Evolutionary conservation across 2,797 vertebrate species (phyloP).

Genomic region (Dipus sagitta): DNA sequence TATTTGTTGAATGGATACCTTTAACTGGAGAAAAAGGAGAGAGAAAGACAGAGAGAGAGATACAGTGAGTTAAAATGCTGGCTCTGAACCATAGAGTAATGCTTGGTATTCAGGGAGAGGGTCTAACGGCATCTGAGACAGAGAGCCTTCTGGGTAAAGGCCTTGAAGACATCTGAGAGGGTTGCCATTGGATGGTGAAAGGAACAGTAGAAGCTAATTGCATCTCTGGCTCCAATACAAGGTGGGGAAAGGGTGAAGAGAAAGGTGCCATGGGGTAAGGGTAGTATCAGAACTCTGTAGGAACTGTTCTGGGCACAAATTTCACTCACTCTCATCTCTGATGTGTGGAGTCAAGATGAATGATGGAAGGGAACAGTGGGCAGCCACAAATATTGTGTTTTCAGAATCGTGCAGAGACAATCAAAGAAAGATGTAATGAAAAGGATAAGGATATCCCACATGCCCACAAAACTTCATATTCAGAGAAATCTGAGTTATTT

Average conservation of each 20-base stretch:
- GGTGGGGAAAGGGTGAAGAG: rapidly evolving
- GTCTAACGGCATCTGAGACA: neutral
- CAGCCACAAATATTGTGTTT: neutral
- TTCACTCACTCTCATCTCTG: neutral
- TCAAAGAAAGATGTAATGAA: neutral
- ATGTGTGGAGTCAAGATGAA: neutral
- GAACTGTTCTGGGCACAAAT: no score
- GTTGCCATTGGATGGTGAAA: rapidly evolving
- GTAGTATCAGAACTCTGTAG: rapidly evolving
- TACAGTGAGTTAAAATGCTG: neutral
- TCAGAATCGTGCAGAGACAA: neutral
- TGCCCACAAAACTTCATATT: no score
- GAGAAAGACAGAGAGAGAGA: no score
- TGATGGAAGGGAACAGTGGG: neutral
- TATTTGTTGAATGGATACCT: neutral
- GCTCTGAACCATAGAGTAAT: neutral
- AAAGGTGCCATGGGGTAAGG: no score
- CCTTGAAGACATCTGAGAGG: neutral
- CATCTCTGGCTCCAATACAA: neutral
- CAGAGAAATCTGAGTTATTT: no score
- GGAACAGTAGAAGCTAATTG: no score
- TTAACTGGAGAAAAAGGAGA: neutral
- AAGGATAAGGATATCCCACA: no score
- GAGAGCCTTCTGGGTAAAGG: neutral
- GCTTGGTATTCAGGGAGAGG: neutral